A percentile compares a stretch with the other conserved stretches of the same genome.
Evolutionary conservation across 2,113 vertebrate genomes (phyloP).

Genomic region (Bambusicola thoracicus): DNA sequence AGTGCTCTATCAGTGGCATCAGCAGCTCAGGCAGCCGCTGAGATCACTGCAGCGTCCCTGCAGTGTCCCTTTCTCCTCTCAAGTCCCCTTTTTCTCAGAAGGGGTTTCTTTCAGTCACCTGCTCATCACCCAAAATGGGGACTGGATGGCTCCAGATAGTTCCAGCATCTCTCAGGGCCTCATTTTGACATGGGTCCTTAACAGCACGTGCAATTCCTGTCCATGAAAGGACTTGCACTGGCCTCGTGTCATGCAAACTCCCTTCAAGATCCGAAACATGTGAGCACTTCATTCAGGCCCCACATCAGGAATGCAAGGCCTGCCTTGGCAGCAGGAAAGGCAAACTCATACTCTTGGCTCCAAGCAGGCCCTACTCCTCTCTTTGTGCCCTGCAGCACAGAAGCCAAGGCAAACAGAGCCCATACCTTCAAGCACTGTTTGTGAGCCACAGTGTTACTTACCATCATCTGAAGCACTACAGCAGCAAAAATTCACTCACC

Average conservation of each 20-base stretch:
- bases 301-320: neutral
- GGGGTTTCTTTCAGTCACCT: neutral
- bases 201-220: neutral
- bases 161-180: neutral
- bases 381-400: neutral
- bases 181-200: neutral
- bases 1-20: neutral
- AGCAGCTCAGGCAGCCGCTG: neutral
- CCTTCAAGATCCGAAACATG: neutral
- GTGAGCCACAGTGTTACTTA: neutral
- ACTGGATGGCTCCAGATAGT: neutral
- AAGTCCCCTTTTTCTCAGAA: neutral
- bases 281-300: neutral
- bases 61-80: neutral
- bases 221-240: neutral
- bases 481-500: neutral
- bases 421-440: neutral
- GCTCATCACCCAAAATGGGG: neutral
- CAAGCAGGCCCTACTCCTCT: neutral
- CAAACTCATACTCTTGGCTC: neutral
- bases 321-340: slow-evolving; percentile 10
- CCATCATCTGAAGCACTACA: neutral
- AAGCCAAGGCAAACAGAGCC: neutral
- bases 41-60: neutral
- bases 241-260: neutral